Evolutionary conservation across 2,797 vertebrate species (phyloP), one percentile per base, ranked within the genome.

Genomic region (Tiaroga cobitis): DNA sequence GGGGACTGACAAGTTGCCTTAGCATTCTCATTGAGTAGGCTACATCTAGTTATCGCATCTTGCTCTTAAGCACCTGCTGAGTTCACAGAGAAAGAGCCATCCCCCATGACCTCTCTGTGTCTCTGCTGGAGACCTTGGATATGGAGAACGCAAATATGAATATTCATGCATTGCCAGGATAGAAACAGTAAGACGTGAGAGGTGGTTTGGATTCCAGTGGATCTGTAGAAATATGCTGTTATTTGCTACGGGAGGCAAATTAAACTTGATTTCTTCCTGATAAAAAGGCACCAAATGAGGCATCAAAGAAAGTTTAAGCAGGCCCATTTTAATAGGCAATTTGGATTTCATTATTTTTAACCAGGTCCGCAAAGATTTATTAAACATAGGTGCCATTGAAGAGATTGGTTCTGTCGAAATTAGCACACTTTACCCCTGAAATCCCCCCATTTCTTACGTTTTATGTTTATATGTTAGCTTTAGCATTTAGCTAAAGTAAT

Each of bases 11-110:
- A 87, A 78, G 49, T 92, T 92, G 88, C 91, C 90, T 89, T 90
- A 85, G 90, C 72, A 92, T 92, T 94, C 93, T 95, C 92, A 91
- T 90, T 39, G 85, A 90, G 92, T 94, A 18, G 26, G 29, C 29
- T 65, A 94, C 94, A 95, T 94, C 94, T 94, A 94, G 95, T 96
- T 95, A 95, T 94, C 92, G 89, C 92, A 89, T 95, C 93, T 94
- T 34, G 86, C 32, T 88, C 92, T 95, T 90, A 90, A 91, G 92
- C 93, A 93, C 95, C 94, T 93, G 92, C 94, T 93, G 95, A 93
- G 95, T 94, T 95, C 93, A 95, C 90, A 94, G 92, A 94, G 91
- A 90, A 90, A 91, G 91, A 90, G 87, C 84, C 92, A 87, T 93
- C 92, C 92, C 92, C 92, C 91, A 41, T 93, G 92, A 94, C 93